Evolutionary conservation across 2,797 vertebrate genomes (phyloP).

Genomic region (Melanotaenia nigrans): DNA sequence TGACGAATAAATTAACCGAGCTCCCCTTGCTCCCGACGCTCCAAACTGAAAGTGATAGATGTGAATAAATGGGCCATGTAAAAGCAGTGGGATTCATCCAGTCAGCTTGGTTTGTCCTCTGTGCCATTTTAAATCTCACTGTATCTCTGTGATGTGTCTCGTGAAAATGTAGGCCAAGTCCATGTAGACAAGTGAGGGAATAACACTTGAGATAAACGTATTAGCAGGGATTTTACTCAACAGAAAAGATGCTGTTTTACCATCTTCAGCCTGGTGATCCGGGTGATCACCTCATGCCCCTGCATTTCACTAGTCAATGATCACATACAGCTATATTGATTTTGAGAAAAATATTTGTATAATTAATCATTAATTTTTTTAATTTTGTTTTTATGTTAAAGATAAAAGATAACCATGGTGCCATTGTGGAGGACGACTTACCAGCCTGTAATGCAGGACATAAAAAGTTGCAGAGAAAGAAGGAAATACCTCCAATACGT

Average conservation of each 20-base stretch:
- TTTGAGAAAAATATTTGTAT: too few relatives aligned
- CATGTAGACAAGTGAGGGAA: constrained; percentile 34
- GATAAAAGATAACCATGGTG: too few relatives aligned
- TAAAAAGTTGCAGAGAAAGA: too few relatives aligned
- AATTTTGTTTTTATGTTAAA: too few relatives aligned
- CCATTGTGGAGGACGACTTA: too few relatives aligned
- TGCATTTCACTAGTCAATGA: neutral
- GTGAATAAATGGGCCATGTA: constrained; percentile 63
- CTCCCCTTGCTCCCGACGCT: constrained; percentile 28
- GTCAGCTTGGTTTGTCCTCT: constrained; percentile 41
- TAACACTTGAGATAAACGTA: constrained; percentile 19
- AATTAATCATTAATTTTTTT: too few relatives aligned
- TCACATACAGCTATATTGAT: neutral
- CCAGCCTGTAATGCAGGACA: too few relatives aligned
- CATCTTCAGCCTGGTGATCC: neutral
- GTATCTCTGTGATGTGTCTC: constrained; percentile 51
- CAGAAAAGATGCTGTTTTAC: neutral
- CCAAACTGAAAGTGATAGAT: constrained; percentile 64
- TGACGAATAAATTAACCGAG: constrained; percentile 59
- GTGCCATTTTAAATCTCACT: constrained; percentile 53
- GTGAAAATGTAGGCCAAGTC: constrained; percentile 61
- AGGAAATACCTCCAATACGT: too few relatives aligned
- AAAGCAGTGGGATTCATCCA: constrained; percentile 54
- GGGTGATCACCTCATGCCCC: neutral
- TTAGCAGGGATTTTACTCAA: constrained; percentile 5